Percentiles rank a stretch among this genome's conserved stretches.
These are phyloP conservation scores for Didymodactylos carnosus DNA, from an alignment of 2,888 invertebrate genomes.

Conservation along the genomic window DNA sequence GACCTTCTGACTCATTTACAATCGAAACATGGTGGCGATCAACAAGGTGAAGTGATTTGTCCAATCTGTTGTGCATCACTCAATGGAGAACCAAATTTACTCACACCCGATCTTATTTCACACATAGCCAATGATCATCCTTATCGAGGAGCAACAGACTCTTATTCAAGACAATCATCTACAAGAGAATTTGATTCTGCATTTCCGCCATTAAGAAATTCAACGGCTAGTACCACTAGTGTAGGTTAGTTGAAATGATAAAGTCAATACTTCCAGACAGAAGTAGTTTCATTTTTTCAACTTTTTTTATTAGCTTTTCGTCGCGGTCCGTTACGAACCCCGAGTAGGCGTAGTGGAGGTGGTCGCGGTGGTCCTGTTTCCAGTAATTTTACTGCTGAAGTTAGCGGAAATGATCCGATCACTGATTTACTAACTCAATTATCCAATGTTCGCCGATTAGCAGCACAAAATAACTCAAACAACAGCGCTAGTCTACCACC, in stretches of 20 bases:
- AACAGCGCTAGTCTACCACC: too few species aligned
- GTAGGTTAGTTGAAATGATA: not conserved
- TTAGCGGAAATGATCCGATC: slow-evolving; percentile 12
- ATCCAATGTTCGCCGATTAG: slow-evolving; percentile 61
- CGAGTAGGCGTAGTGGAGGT: not conserved
- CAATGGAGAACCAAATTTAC: slow-evolving; percentile 74
- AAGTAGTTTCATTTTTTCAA: not conserved
- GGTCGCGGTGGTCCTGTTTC: not conserved
- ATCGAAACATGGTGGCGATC: slow-evolving; percentile 67
- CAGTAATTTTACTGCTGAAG: not conserved
- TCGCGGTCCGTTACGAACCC: not conserved
- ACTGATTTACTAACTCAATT: slow-evolving; percentile 74
- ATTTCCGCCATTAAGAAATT: not conserved
- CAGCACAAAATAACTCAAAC: slow-evolving; percentile 17
- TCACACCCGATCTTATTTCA: slow-evolving; percentile 88
- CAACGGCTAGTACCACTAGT: not conserved
- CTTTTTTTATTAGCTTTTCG: not conserved
- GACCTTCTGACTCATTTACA: slow-evolving; percentile 47
- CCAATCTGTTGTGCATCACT: slow-evolving; percentile 89
- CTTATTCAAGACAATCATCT: not conserved
- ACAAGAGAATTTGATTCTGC: not conserved
- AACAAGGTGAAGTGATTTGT: slow-evolving; percentile 44
- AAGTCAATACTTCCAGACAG: not conserved
- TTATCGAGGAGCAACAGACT: not conserved
- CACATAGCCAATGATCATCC: slow-evolving; percentile 75